phyloP scores from a whole-genome alignment of 2,797 vertebrate species.

The Myotis daubentonii region DNA sequence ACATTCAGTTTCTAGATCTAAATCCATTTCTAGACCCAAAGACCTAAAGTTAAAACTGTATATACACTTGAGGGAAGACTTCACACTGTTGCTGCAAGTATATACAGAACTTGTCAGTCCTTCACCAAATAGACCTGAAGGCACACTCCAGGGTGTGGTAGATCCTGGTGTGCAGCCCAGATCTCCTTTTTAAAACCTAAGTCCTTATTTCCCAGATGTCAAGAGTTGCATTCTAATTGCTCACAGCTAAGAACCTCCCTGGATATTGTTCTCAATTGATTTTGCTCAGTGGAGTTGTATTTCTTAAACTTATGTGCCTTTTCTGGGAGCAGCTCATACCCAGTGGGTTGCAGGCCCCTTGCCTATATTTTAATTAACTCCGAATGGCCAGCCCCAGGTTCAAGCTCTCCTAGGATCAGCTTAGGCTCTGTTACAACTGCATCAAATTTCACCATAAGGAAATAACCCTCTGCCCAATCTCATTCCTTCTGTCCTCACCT shows the following conservation, averaged over 20 bases:
- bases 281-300: background rate
- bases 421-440: background rate
- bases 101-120: background rate
- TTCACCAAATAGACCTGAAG: background rate
- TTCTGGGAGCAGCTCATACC: background rate
- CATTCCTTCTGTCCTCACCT: background rate
- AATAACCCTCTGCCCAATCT: background rate
- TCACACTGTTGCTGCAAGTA: background rate
- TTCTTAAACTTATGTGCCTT: background rate
- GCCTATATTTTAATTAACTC: background rate
- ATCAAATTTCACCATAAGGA: background rate
- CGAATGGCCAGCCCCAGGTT: background rate
- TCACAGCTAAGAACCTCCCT: background rate
- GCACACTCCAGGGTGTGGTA: background rate
- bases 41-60: background rate
- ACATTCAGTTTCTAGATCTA: background rate
- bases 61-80: background rate
- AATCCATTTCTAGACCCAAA: background rate
- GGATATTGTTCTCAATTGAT: background rate
- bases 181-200: background rate
- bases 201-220: background rate
- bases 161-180: background rate
- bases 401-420: background rate
- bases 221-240: background rate
- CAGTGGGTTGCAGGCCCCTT: background rate